phyloP scores from a whole-genome alignment of 2,113 vertebrate genomes.

The Mirounga angustirostris region DNA sequence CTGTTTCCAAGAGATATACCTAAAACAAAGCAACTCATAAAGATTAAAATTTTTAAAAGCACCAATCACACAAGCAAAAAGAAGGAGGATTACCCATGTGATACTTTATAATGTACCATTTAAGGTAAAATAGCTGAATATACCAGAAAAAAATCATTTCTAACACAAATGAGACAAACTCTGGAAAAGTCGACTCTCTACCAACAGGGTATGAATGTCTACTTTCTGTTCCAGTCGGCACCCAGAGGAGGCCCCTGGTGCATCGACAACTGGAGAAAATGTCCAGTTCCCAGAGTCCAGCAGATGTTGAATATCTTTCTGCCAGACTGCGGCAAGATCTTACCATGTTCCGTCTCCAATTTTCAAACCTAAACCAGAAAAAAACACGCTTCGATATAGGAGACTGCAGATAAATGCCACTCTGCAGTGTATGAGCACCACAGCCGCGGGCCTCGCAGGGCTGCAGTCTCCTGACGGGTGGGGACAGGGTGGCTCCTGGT shows the following conservation, averaged over 20 bases:
- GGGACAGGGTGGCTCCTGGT: neutral
- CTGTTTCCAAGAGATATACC: neutral
- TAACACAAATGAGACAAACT: neutral
- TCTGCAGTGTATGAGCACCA: neutral
- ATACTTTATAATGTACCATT: neutral
- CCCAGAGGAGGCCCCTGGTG: neutral
- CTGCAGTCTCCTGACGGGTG: neutral
- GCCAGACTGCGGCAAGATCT: too few relatives aligned
- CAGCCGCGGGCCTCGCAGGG: neutral
- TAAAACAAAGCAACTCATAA: neutral
- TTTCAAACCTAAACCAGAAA: neutral
- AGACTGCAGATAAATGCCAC: neutral
- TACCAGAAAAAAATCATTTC: neutral
- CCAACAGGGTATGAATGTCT: neutral
- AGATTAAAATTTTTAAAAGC: neutral
- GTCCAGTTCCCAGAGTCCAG: neutral
- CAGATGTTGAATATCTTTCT: too few relatives aligned
- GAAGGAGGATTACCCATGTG: fast-evolving
- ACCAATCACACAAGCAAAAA: neutral
- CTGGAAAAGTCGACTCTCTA: neutral
- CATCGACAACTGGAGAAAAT: fast-evolving
- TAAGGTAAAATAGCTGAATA: neutral
- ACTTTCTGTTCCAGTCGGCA: fast-evolving
- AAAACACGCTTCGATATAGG: neutral
- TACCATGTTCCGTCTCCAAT: neutral